phyloP scores from a whole-genome alignment of 2,888 invertebrate species.

The Rhaphigaster nebulosa region DNA sequence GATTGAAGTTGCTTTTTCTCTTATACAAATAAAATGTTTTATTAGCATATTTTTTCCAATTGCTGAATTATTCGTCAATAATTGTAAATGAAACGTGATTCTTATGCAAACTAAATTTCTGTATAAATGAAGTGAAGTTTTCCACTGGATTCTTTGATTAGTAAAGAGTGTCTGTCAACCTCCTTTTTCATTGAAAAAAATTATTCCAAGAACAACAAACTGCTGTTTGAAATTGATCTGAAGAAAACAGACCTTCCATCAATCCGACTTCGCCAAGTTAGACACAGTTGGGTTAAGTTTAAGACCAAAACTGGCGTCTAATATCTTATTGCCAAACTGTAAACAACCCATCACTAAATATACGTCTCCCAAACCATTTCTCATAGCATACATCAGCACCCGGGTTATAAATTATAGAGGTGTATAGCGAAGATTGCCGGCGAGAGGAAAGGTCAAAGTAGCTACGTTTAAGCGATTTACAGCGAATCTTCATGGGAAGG shows the following conservation, averaged over 20 bases:
- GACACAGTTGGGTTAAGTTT: background rate
- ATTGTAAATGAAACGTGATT: too few relatives aligned
- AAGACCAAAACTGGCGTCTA: background rate
- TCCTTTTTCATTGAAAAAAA: too few relatives aligned
- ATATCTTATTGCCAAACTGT: conserved; percentile 13
- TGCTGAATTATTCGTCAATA: too few relatives aligned
- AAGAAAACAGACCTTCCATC: background rate
- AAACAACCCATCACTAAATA: background rate
- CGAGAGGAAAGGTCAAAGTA: conserved; percentile 15
- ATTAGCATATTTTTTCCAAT: too few relatives aligned
- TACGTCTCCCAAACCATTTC: background rate
- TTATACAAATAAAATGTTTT: too few relatives aligned
- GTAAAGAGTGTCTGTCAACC: too few relatives aligned
- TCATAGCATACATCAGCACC: background rate
- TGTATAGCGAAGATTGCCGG: background rate
- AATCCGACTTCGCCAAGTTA: rapidly evolving
- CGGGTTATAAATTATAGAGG: background rate
- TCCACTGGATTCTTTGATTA: too few relatives aligned
- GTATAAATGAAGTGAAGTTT: too few relatives aligned
- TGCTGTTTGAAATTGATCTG: too few relatives aligned
- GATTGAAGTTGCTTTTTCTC: too few relatives aligned
- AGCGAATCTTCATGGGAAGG: conserved; percentile 18
- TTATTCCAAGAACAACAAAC: too few relatives aligned
- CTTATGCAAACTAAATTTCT: too few relatives aligned
- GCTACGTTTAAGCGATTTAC: conserved; percentile 16